Base-by-base conservation (phyloP, 2,888 invertebrate genomes). In the Trichogramma evanescens region DNA sequence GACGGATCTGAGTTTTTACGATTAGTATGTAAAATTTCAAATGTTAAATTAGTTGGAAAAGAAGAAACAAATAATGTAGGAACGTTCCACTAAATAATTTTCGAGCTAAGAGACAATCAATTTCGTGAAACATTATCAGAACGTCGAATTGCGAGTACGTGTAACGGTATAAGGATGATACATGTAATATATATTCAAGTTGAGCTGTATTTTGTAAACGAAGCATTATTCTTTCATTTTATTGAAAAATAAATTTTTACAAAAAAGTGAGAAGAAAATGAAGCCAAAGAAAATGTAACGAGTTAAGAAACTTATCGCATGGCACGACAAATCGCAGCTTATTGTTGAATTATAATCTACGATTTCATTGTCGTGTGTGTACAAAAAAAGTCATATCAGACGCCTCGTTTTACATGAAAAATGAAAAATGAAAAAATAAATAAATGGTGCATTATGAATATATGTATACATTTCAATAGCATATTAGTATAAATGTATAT, bases 91-190 rank as follows among this genome's bases (percentile, higher is more conserved):
- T 61, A 56, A 58, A 60, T 60, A 52, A 13, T 61, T 63, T 61
- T 53, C 56, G 61, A 63, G 63, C 63, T 59, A 67, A 64, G 65
- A 67, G 72, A 73, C 72, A 73, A 73, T 72, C 72, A 72, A 68
- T 69, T 71, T 68, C 66, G 67, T 68, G 58, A 64, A 70, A 65
- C 63, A 66, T 65, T 60, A 65, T 61, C 60, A 59, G 63, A 63
- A 59, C 64, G 62, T 66, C 65, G 59, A 59, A 58, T 59, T 62
- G 54, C 58, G 59, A 62, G 59, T 62, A 58, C 58, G 60, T 63
- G 60, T 63, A 63, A 61, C 26, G 26, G 26, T 26, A 2, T 26
- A 26, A 26, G 26, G 3, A 26, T 26, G 26, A 26, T 26, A 26
- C 26, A 26, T 26, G 26, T 26, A 26, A 26, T 26, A 26, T 26